Evolutionary conservation across 2,888 invertebrate species (phyloP), one percentile per base, ranked within the genome.

Genomic region (Volucella bombylans): DNA sequence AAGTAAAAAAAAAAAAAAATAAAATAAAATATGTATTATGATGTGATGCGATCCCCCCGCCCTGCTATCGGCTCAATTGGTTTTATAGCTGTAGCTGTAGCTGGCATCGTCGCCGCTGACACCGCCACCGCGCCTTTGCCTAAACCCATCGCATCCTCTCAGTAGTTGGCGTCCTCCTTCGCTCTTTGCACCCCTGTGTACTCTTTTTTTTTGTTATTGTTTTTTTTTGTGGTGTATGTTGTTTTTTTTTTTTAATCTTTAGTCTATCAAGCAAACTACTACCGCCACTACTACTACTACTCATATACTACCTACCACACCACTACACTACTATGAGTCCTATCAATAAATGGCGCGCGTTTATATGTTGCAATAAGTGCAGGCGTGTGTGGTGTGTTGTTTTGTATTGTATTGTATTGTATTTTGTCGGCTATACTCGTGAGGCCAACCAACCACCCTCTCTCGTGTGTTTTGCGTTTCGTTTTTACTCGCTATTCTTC

Each of bases 261-360:
- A 57, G 73, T 64, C 78, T 57, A 79, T 65, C 50, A 61, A 55
- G 15, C 68, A 71, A 74, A 80, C 81, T 64, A 74, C 81, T 59
- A 74, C 68, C 23, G 39, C 77, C 62, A 79, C 54, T 18, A 45
- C 59, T 39, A 57, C 57, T 2, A 4, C 11, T 8, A 23, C 43
- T 23, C 47, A 8, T 23, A 43, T 31, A 31, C 6, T 31, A 31
- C 31, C 45, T 23, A 18, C 61, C 47, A 61, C 47, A 15, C 8
- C 45, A 61, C 61, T 10, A 62, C 62, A 57, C 54, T 9, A n/a
- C 15, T 41, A 49, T 55, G 43, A 68, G 64, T 65, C 59, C 55
- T 76, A 71, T 80, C 76, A 80, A 80, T 80, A 80, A 85, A 81
- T 85, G 85, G 81, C 85, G 85, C 85, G 85, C 85, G 68, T 81